These are phyloP conservation scores for Drosophila infuscata DNA, from an alignment of 2,888 invertebrate genomes.

Conservation along the genomic window DNA sequence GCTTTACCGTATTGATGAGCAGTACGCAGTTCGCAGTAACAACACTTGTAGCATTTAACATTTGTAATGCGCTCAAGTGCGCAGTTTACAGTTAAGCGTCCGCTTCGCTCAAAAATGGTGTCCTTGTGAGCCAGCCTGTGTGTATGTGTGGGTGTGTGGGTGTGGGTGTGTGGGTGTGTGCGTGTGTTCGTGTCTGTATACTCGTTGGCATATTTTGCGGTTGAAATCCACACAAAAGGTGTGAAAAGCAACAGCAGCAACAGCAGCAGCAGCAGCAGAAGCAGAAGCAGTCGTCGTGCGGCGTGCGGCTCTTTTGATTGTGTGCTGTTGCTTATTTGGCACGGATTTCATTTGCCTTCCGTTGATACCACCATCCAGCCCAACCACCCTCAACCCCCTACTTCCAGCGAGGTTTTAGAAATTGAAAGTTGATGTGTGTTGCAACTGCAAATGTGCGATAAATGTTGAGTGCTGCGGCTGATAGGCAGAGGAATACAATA, in stretches of 20 bases:
- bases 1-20: neutral
- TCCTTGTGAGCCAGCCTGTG: slow-evolving; percentile 1
- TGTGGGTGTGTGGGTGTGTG: slow-evolving; percentile 1
- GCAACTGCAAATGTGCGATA: slow-evolving; percentile 65
- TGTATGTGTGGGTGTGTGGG: neutral
- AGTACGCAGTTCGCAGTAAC: neutral
- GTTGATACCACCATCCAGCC: neutral
- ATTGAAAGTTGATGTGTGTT: slow-evolving; percentile 52
- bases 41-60: slow-evolving; percentile 11
- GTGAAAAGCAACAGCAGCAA: slow-evolving; percentile 49
- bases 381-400: fast-evolving
- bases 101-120: slow-evolving; percentile 6
- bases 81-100: slow-evolving; percentile 32
- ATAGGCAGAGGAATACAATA: neutral
- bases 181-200: slow-evolving; percentile 11
- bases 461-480: slow-evolving; percentile 32
- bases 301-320: slow-evolving; percentile 53
- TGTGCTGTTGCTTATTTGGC: slow-evolving; percentile 64
- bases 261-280: slow-evolving; percentile 41
- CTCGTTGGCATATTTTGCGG: slow-evolving; percentile 55
- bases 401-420: slow-evolving; percentile 38
- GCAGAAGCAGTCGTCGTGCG: slow-evolving; percentile 29
- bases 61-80: slow-evolving; percentile 48
- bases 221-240: slow-evolving; percentile 56
- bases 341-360: slow-evolving; percentile 58